phyloP scores from a whole-genome alignment of 2,113 vertebrate species.

The Hippocampus guttulatus region DNA sequence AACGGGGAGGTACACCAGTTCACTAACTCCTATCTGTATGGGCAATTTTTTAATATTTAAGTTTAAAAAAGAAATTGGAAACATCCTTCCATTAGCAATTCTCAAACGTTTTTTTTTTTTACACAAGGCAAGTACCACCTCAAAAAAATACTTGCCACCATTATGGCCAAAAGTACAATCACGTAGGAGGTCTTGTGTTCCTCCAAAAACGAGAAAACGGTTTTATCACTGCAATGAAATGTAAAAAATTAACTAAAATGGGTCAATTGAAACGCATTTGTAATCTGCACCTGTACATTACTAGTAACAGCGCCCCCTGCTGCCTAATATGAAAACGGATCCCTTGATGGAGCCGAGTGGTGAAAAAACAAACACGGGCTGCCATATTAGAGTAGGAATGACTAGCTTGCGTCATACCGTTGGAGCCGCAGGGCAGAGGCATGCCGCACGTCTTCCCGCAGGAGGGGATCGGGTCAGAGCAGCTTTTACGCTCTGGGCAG shows the following conservation, averaged over 20 bases:
- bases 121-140: too few species aligned
- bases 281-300: neutral
- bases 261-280: neutral
- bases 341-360: neutral
- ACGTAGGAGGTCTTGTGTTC: neutral
- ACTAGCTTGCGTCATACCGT: constrained; percentile 66
- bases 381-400: neutral
- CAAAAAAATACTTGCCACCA: too few species aligned
- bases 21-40: neutral
- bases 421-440: constrained; percentile 86
- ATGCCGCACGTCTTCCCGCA: constrained; percentile 93
- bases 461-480: constrained; percentile 87
- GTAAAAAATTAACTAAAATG: too few species aligned
- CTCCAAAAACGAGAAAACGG: neutral
- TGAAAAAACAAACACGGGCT: neutral
- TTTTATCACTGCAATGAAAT: too few species aligned
- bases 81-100: too few species aligned
- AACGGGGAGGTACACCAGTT: neutral
- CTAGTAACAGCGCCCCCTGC: neutral
- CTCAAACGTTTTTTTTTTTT: too few species aligned
- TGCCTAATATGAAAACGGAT: neutral
- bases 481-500: constrained; percentile 78
- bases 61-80: too few species aligned
- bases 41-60: neutral
- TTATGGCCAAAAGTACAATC: neutral